Base-by-base conservation (phyloP, 2,888 invertebrate genomes). In the Pammene fasciana region DNA sequence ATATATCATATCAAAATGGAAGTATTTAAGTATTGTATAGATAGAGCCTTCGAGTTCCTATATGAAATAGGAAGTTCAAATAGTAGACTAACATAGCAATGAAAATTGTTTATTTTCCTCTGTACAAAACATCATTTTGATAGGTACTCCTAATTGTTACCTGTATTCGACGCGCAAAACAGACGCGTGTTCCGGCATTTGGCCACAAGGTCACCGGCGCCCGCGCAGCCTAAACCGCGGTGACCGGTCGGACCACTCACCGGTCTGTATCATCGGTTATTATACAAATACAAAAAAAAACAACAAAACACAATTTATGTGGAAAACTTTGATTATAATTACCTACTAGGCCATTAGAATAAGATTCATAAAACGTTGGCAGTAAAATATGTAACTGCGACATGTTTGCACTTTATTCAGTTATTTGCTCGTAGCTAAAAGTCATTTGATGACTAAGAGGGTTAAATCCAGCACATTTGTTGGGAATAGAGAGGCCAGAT, bases 111-210 rank as follows among this genome's bases (percentile, higher is more conserved):
- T 34, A 36, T 50, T 45, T 57, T 52, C 14, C 36, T 57, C 18
- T n/a, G 26, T 13, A 18, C 7, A 34, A 18, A 43, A 38, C 43
- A 62, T 66, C 52, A 45, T 34, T 59, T 34, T 67, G 60, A 67
- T 61, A 57, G 14, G 50, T 68, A 50, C 62, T 62, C 52, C n/a
- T 54, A 54, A 54, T 34, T 54, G 34, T 34, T 41, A 55, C 56
- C 11, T 36, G 55, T 34, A 43, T 56, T 46, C 54, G 45, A 59
- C 59, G 55, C 54, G 60, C 70, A 65, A 70, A 70, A 65, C 41
- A 55, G 64, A 26, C 46, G 45, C 50, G 26, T 41, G 57, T 70
- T 70, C 65, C 70, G 70, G 70, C 70, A 70, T 70, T 60, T 65
- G 65, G 70, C 43, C 45, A 11, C 70, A 70, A 70, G 70, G 70